Evolutionary conservation across 2,797 vertebrate species (phyloP).

Genomic region (Eulemur mongoz): DNA sequence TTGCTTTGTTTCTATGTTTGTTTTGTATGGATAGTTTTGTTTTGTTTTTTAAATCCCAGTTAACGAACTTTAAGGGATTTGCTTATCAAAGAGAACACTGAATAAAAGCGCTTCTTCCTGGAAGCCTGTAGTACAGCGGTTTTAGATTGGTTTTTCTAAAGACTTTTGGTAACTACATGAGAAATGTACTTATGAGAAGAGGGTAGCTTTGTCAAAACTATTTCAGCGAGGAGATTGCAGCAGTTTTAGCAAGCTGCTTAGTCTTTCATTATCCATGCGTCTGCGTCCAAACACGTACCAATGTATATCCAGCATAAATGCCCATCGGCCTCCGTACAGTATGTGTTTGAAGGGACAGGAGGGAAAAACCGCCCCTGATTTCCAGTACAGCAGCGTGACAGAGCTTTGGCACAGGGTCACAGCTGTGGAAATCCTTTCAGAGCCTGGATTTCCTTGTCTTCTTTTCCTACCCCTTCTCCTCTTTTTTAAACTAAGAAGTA

Average conservation of each 20-base stretch:
- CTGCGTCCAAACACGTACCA: not conserved
- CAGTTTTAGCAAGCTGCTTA: not conserved
- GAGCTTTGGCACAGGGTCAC: not conserved
- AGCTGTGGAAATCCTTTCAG: not conserved
- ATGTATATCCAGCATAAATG: not conserved
- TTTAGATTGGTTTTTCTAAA: not conserved
- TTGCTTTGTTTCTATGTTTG: not conserved
- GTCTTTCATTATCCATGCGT: not conserved
- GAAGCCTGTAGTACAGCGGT: conserved; percentile 1
- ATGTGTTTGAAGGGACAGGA: not conserved
- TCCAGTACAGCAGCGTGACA: not conserved
- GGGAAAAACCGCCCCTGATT: not conserved
- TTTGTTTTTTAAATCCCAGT: not conserved
- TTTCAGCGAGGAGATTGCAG: not conserved
- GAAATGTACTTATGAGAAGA: not conserved
- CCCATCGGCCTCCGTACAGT: not conserved
- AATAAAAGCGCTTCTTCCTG: conserved; percentile 1
- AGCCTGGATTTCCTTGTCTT: not conserved
- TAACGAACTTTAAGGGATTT: conserved; percentile 22
- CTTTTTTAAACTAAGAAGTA: not conserved
- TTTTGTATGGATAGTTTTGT: conserved; percentile 2
- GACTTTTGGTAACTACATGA: not conserved
- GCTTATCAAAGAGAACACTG: not conserved
- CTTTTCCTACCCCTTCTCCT: not conserved
- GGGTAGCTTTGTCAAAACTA: not conserved